A percentile compares a stretch with the other conserved stretches of the same genome.
Conservation (phyloP, 2,888 invertebrate genomes). For the Cynaeus angustus region DNA sequence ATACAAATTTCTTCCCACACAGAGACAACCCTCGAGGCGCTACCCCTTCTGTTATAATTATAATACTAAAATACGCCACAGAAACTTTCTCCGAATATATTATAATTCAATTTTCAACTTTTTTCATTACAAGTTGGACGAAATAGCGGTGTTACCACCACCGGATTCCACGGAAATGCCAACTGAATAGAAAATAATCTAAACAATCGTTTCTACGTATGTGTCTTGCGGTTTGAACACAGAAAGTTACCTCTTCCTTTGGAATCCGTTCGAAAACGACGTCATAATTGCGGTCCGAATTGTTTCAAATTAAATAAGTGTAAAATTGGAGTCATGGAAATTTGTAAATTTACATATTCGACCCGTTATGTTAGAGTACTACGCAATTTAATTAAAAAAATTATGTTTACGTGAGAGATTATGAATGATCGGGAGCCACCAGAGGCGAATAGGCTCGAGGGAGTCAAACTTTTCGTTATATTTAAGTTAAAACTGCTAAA, state of each 20-base stretch:
- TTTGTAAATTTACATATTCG: no score
- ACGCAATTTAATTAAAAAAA: slow-evolving; percentile 19
- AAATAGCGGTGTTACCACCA: slow-evolving; percentile 1
- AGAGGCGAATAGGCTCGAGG: slow-evolving; percentile 4
- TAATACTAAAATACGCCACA: slow-evolving; percentile 13
- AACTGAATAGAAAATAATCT: background rate
- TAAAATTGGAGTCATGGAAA: no score
- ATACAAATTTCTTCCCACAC: background rate
- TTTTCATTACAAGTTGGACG: slow-evolving; percentile 37
- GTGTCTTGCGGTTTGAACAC: slow-evolving; percentile 40
- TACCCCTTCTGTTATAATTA: slow-evolving; percentile 10
- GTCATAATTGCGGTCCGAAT: no score
- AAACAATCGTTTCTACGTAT: slow-evolving; percentile 38
- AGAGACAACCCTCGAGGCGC: slow-evolving; percentile 1
- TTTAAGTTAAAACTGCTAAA: slow-evolving; percentile 19
- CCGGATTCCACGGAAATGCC: background rate
- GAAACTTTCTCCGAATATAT: slow-evolving; percentile 39
- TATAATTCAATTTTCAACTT: slow-evolving; percentile 46
- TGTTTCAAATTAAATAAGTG: no score
- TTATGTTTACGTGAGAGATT: slow-evolving; percentile 20
- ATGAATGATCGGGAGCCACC: slow-evolving; percentile 21
- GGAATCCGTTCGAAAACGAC: no score
- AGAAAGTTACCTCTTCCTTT: no score
- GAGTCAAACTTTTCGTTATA: slow-evolving; percentile 15
- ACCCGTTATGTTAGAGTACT: background rate